Evolutionary conservation across 2,888 invertebrate species (phyloP), one percentile per base, ranked within the genome.

Genomic region (Meganola albula): DNA sequence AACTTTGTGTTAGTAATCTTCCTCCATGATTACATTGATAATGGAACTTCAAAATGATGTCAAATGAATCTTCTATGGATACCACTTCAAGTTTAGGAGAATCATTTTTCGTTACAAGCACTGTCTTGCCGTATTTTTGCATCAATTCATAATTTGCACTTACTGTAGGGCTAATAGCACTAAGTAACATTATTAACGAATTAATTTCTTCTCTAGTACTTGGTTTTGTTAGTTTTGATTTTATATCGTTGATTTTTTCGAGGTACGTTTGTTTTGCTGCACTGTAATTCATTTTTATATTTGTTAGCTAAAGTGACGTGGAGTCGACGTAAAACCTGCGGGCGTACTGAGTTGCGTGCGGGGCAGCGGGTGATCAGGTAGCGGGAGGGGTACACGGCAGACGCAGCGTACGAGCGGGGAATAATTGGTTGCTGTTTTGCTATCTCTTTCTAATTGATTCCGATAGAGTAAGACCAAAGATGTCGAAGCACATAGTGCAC

Each of bases 31-130:
- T 0, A 21, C 8, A 7, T 0, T 5, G 4, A 3, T 46, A 0
- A 10, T 45, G 45, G 5, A 10, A 5, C 0, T 12, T 2, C 4
- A 46, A 24, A 8, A 46, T 11, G 2, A 28, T 0, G n/a, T 33
- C 21, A 2, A 45, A 45, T 4, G 40, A 29, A 2, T 40, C 51
- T 9, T 31, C 51, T 12, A 22, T 9, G 4, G 47, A 1, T 12
- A 45, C 0, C 5, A 45, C 7, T 14, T 40, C 13, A 14, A 7
- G 1, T 4, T 0, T 0, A 1, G 4, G 1, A 1, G 5, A 5
- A 2, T 1, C 4, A 11, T 20, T 42, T n/a, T 29, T 2, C 10
- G 5, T 1, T 10, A 37, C 18, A 3, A 20, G 3, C 3, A 20
- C 4, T 2, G 3, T 2, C 3, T 7, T 20, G 8, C n/a, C 8